Evolutionary conservation across 2,113 vertebrate genomes (phyloP).

Genomic region (Cyprinodon tularosa): DNA sequence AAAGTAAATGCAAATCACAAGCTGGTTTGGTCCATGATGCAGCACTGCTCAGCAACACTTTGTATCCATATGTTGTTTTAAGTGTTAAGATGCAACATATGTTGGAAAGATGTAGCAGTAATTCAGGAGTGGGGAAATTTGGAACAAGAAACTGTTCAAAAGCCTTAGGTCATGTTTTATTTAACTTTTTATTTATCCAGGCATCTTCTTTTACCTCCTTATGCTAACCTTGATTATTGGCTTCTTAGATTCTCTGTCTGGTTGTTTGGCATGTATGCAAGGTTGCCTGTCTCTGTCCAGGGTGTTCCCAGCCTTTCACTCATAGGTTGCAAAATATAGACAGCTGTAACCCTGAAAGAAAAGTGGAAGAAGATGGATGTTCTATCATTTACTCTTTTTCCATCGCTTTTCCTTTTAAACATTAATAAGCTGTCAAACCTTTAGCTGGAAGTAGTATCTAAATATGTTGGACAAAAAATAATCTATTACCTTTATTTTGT

Average conservation of each 20-base stretch:
- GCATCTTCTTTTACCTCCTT: background rate
- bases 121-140: background rate
- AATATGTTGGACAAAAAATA: background rate
- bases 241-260: background rate
- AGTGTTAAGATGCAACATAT: background rate
- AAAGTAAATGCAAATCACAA: background rate
- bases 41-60: background rate
- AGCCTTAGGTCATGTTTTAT: background rate
- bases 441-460: background rate
- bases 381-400: too few relatives aligned
- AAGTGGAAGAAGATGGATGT: too few relatives aligned
- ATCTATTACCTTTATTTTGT: too few relatives aligned
- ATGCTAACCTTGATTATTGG: background rate
- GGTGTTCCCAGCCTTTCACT: too few relatives aligned
- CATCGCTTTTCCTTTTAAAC: background rate
- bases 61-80: slow-evolving; percentile 2
- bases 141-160: background rate
- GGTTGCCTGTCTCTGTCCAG: too few relatives aligned
- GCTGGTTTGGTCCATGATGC: background rate
- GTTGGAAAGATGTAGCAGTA: background rate
- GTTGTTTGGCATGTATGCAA: too few relatives aligned
- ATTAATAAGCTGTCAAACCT: background rate
- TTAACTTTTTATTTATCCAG: background rate
- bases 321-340: too few relatives aligned
- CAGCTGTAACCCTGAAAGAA: too few relatives aligned